A percentile compares a stretch with the other conserved stretches of the same genome.
These are phyloP conservation scores for Sinhomidia bicolor DNA, from an alignment of 2,888 invertebrate genomes.

Conservation along the genomic window DNA sequence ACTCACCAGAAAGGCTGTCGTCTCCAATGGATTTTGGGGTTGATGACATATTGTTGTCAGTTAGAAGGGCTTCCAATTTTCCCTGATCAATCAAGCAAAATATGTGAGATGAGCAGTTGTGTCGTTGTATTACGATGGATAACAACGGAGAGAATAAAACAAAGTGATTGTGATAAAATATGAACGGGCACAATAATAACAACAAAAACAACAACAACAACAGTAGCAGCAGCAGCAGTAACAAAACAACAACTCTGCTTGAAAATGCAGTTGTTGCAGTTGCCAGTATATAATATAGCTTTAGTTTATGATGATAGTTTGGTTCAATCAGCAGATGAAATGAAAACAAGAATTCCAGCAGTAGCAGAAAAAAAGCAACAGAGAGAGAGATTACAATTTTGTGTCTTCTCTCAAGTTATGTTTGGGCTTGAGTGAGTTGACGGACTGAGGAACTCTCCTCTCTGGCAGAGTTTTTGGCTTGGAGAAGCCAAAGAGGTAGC, in stretches of 20 bases:
- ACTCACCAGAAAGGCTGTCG: conserved; percentile 79
- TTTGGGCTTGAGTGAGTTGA: conserved; percentile 59
- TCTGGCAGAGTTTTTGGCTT: background rate
- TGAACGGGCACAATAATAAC: background rate
- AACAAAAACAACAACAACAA: background rate
- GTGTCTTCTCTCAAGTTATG: conserved; percentile 27
- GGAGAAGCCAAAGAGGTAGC: background rate
- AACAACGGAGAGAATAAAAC: background rate
- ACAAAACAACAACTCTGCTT: too few species aligned
- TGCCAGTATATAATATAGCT: too few species aligned
- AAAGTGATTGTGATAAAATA: background rate
- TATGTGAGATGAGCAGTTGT: too few species aligned
- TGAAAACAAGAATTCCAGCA: conserved; percentile 40
- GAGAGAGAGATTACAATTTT: background rate
- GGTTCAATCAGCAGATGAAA: background rate
- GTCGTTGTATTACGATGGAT: too few species aligned
- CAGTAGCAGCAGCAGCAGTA: too few species aligned
- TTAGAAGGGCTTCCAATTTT: background rate
- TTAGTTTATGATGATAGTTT: too few species aligned
- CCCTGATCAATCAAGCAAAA: too few species aligned
- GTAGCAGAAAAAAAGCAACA: conserved; percentile 38
- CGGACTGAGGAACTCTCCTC: too few species aligned
- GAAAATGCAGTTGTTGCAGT: background rate
- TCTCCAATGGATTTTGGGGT: conserved; percentile 80
- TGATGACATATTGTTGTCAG: conserved; percentile 45